Conservation (phyloP, 2,888 invertebrate species). For the Aphrophora alni region DNA sequence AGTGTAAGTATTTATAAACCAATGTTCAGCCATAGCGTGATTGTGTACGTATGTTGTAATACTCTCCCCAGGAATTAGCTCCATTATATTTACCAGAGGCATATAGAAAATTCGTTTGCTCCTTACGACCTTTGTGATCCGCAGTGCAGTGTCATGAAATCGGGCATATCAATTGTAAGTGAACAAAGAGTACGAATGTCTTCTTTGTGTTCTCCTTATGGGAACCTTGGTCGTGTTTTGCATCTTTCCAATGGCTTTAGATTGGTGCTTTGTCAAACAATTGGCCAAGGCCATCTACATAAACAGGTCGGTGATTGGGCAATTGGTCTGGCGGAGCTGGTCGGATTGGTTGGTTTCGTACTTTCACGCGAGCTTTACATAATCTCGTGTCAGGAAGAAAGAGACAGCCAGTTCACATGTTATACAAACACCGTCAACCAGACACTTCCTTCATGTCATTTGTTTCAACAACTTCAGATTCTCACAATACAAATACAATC, state of each 20-base stretch:
- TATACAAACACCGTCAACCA: slow-evolving; percentile 3
- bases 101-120: not conserved
- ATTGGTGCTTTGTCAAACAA: slow-evolving; percentile 37
- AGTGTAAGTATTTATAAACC: too few species aligned
- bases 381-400: slow-evolving; percentile 12
- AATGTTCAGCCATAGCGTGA: too few species aligned
- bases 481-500: not conserved
- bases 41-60: too few species aligned
- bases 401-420: not conserved
- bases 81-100: not conserved
- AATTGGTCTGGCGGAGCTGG: slow-evolving; percentile 4
- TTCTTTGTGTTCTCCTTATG: not conserved
- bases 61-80: not conserved
- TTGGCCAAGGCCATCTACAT: slow-evolving; percentile 36
- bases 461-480: not conserved
- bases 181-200: not conserved
- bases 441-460: not conserved
- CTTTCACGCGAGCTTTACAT: slow-evolving; percentile 35
- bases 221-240: slow-evolving; percentile 1
- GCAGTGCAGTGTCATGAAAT: not conserved
- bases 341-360: slow-evolving; percentile 22
- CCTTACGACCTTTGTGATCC: not conserved
- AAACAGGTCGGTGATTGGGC: slow-evolving; percentile 3
- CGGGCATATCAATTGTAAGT: not conserved
- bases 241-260: slow-evolving; percentile 12